Base-by-base conservation (phyloP, 1,140 invertebrate species). In the Pectinophora gossypiella region DNA sequence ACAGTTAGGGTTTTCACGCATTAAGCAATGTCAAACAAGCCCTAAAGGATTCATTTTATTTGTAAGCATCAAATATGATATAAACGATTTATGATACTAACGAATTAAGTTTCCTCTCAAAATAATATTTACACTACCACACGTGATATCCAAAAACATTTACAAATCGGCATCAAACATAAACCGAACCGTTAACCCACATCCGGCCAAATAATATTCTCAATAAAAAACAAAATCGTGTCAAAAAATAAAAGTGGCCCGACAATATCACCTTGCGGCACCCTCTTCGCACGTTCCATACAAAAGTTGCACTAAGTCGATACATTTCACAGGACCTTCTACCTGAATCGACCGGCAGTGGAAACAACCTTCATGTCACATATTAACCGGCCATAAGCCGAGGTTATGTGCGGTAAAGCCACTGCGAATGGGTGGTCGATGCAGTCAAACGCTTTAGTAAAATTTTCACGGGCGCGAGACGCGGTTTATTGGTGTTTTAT, bases 231-330 rank as follows among this genome's bases (percentile, higher is more conserved):
- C 36, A 6, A 16, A 40, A 40, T 32, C 27, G 6, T 32, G 27
- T 32, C 27, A 71, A 75, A 56, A 56, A 61, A 69, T 69, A 78
- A 71, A 51, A 64, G 51, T 57, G 77, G 73, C 35, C 60, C 73
- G 19, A 77, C 64, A 45, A 57, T 43, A 27, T 67, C 64, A 75
- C 80, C 80, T 82, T 84, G 78, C 59, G 66, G 38, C 67, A 72
- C 68, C 69, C 72, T 72, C 78, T 87, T 87, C 79, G 77, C 84
- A 85, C 72, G 67, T 73, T 59, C 61, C 54, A 55, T 62, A 61
- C 74, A 84, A 87, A 87, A 84, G 62, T 87, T 87, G 80, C 84
- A 87, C 81, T 68, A 54, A 48, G 56, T 61, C 61, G 83, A 85
- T 76, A 87, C 70, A 81, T 87, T 87, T 87, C 81, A 83, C 83